Conservation (phyloP, 1,140 invertebrate genomes). For the Brachionus rubens region DNA sequence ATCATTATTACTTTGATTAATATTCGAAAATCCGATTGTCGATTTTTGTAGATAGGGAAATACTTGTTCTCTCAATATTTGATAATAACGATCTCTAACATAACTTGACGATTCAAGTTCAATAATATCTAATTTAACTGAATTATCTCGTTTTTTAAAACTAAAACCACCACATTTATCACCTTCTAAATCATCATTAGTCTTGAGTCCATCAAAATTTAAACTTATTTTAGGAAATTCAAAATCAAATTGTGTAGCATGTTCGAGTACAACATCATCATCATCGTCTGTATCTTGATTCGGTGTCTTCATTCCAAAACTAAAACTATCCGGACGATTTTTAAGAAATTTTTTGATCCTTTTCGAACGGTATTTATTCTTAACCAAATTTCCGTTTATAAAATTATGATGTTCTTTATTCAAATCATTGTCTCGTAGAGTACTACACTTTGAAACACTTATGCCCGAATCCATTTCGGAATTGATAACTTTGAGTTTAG, state of each 20-base stretch:
- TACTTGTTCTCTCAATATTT: constrained; percentile 41
- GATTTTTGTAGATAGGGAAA: constrained; percentile 44
- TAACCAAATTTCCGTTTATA: constrained; percentile 5
- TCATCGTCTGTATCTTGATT: constrained; percentile 28
- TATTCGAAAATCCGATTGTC: background rate
- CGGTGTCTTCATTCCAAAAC: background rate
- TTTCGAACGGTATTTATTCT: background rate
- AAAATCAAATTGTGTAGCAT: background rate
- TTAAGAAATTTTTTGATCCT: constrained; percentile 1
- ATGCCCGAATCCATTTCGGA: constrained; percentile 12
- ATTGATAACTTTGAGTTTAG: background rate
- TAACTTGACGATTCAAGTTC: constrained; percentile 30
- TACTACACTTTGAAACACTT: constrained; percentile 1
- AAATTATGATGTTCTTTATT: constrained; percentile 22
- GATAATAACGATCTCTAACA: constrained; percentile 43
- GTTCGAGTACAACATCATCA: background rate
- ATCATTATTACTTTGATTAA: constrained; percentile 40
- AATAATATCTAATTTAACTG: background rate
- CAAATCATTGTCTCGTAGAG: background rate
- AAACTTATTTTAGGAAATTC: constrained; percentile 6
- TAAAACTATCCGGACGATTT: constrained; percentile 5
- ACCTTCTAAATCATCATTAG: too few species aligned
- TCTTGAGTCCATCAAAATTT: background rate
- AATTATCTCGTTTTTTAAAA: background rate
- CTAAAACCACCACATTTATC: too few species aligned